Conservation (phyloP, 2,113 vertebrate genomes). For the Cairina moschata region DNA sequence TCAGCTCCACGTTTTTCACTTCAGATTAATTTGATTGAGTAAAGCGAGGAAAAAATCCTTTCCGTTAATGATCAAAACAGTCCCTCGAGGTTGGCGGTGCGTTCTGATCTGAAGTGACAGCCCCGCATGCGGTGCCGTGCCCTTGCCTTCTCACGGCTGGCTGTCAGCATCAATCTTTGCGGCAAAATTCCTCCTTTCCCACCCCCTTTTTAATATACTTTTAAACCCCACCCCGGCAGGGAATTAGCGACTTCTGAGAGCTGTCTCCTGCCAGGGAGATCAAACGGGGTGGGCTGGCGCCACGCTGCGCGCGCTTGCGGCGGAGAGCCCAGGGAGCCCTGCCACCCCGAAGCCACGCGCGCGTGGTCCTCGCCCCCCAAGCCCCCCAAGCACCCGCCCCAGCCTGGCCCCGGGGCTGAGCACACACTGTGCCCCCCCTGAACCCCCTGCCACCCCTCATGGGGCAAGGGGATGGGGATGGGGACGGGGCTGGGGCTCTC, state of each 20-base stretch:
- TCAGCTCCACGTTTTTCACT: conserved; percentile 66
- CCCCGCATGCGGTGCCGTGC: conserved; percentile 25
- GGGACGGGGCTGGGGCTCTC: not conserved
- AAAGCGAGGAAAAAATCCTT: conserved; percentile 41
- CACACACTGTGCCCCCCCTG: no score
- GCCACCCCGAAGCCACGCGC: no score
- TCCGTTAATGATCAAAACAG: conserved; percentile 58
- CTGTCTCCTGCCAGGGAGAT: not conserved
- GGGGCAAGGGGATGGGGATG: no score
- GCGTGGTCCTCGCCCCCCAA: not conserved
- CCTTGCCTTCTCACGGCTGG: conserved; percentile 42
- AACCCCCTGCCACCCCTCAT: no score
- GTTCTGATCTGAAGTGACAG: conserved; percentile 62
- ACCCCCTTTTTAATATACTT: not conserved
- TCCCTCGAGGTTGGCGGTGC: conserved; percentile 29
- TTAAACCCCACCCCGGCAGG: not conserved
- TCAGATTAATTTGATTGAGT: conserved; percentile 70
- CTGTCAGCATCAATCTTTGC: conserved; percentile 29
- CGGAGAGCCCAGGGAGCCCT: not conserved
- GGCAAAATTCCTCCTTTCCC: conserved; percentile 3
- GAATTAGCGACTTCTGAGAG: not conserved
- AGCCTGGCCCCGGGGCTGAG: not conserved
- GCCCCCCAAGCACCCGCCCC: not conserved
- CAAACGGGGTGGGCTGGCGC: not conserved
- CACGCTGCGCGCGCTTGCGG: no score